Percentiles rank a stretch among this genome's conserved stretches.
Conservation (phyloP, 2,113 vertebrate species). For the Zingel zingel region DNA sequence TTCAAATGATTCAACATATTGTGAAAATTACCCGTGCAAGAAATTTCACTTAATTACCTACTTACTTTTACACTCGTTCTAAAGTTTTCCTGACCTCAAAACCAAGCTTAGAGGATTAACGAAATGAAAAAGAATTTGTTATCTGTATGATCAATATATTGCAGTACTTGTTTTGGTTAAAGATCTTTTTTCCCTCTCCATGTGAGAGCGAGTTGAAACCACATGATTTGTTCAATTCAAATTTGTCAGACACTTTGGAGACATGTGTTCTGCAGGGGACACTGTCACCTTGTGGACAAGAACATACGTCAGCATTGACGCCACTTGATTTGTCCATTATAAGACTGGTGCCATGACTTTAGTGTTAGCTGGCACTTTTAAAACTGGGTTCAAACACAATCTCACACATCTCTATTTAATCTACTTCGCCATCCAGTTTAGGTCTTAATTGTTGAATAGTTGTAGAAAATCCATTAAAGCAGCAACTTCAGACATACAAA, state of each 20-base stretch:
- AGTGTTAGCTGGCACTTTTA: not conserved
- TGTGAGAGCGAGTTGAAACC: not conserved
- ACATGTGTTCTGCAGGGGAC: slow-evolving; percentile 35
- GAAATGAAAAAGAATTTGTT: too few relatives aligned
- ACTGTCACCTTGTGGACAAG: slow-evolving; percentile 68
- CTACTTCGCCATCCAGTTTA: not conserved
- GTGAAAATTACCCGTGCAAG: too few relatives aligned
- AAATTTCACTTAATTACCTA: too few relatives aligned
- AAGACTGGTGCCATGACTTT: not conserved
- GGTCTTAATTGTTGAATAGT: not conserved
- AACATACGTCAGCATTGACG: not conserved
- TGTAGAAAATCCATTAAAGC: slow-evolving; percentile 7
- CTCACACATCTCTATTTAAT: not conserved
- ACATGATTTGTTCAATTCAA: not conserved
- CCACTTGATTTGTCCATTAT: not conserved
- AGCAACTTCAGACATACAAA: not conserved
- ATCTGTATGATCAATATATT: too few relatives aligned
- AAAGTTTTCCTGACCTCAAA: too few relatives aligned
- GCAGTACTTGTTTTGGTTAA: too few relatives aligned
- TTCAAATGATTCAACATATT: too few relatives aligned
- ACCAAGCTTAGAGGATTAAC: too few relatives aligned
- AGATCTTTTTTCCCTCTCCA: not conserved
- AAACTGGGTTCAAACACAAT: not conserved
- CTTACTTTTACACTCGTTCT: too few relatives aligned
- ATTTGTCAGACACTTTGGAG: not conserved